Evolutionary conservation across 2,113 vertebrate genomes (phyloP), one percentile per base, ranked within the genome.

Genomic region (Rattus rattus): DNA sequence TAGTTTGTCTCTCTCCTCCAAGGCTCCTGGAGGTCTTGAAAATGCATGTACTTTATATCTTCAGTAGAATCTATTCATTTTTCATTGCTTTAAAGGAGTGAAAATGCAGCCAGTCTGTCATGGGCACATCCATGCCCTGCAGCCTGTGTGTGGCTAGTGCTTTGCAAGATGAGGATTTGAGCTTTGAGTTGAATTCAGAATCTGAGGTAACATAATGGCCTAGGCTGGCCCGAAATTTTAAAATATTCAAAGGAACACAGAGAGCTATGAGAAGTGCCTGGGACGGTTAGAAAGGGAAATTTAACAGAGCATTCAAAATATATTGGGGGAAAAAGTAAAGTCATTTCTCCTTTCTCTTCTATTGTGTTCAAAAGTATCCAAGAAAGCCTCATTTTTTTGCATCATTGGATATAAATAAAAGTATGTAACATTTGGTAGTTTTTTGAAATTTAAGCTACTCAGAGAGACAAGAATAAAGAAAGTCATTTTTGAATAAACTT

Each of bases 391-490:
- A 7, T 77, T 61, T 69, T 75, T 69, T 70, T 76, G 47, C 89
- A 52, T 90, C 12, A 72, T 86, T 86, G 91, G 9, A 69, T 79
- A 77, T n/a, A 93, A 79, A 89, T 81, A 65, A 95, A 88, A 91
- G 22, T 69, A 67, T 65, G 30, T 0, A 67, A 87, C 30, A 54
- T 76, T 93, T 92, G 91, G 72, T 26, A 56, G 24, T 67, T 79
- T 79, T 75, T 22, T 91, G 95, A 92, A 87, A 39, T 90, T 54
- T 96, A 79, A 95, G 63, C 77, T 90, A 54, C 17, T 61, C 61
- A 22, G 93, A 36, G n/a, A 65, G 96, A 89, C 30, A 52, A 85
- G 90, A 63, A 69, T n/a, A 73, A 96, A 95, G 85, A 69, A 95
- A 39, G 26, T 22, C 24, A 43, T 30, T 43, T 28, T 61, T 61